Percentiles rank a stretch among this genome's conserved stretches.
phyloP scores from a whole-genome alignment of 2,797 vertebrate genomes.

The Enteromius radiatus region DNA sequence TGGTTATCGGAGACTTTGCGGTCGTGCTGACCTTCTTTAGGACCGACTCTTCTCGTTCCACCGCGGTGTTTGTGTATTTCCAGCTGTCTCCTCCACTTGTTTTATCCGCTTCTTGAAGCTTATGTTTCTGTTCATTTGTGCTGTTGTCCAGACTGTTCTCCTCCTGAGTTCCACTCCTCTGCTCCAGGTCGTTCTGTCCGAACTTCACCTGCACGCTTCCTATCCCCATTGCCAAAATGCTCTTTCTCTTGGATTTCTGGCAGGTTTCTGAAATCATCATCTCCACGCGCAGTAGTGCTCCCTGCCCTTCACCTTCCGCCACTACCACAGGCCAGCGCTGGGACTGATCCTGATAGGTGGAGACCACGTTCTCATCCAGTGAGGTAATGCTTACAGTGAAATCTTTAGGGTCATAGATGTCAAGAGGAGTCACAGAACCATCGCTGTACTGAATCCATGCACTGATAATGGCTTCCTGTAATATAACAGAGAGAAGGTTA shows the following conservation, averaged over 20 bases:
- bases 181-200: conserved; percentile 73
- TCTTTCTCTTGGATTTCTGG: conserved; percentile 96
- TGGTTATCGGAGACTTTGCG: conserved; percentile 76
- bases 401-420: conserved; percentile 94
- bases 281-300: conserved; percentile 88
- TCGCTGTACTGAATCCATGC: conserved; percentile 96
- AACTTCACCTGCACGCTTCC: conserved; percentile 89
- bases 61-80: conserved; percentile 77
- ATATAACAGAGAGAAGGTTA: not conserved
- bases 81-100: conserved; percentile 77
- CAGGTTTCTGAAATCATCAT: conserved; percentile 94
- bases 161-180: conserved; percentile 74
- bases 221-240: conserved; percentile 86
- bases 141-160: conserved; percentile 81
- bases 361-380: conserved; percentile 89
- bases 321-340: conserved; percentile 87
- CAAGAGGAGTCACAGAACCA: conserved; percentile 89
- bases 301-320: conserved; percentile 91
- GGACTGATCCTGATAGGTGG: conserved; percentile 78
- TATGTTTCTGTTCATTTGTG: conserved; percentile 78
- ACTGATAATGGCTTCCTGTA: conserved; percentile 91
- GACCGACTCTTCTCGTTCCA: conserved; percentile 79
- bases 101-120: conserved; percentile 76
- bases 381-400: conserved; percentile 88
- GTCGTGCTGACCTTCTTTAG: conserved; percentile 86